Evolutionary conservation across 2,113 vertebrate genomes (phyloP).

Genomic region (Fulmarus glacialis): DNA sequence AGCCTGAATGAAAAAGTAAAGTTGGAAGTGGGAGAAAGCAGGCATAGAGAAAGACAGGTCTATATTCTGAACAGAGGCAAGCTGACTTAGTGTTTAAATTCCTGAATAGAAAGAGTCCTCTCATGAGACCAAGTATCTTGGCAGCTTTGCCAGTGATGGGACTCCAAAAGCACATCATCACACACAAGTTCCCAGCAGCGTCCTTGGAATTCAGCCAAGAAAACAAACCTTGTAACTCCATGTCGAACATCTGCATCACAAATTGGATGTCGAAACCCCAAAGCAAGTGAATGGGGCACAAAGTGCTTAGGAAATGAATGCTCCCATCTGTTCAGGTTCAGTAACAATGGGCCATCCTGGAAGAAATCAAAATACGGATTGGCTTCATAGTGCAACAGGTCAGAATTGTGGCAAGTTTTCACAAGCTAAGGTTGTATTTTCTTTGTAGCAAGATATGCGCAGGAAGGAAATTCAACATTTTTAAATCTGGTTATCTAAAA

Average conservation of each 20-base stretch:
- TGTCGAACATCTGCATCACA: background rate
- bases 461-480: conserved; percentile 57
- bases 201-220: background rate
- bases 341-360: background rate
- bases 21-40: background rate
- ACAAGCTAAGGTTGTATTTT: background rate
- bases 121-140: background rate
- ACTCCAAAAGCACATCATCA: background rate
- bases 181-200: background rate
- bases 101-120: background rate
- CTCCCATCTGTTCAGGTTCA: background rate
- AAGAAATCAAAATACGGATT: background rate
- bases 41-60: background rate
- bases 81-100: background rate
- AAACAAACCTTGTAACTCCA: background rate
- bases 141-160: background rate
- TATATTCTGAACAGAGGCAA: background rate
- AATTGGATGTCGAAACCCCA: background rate
- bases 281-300: background rate
- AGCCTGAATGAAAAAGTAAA: background rate
- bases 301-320: background rate
- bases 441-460: background rate
- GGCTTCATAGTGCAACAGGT: background rate
- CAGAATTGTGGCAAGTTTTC: background rate
- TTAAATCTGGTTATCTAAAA: conserved; percentile 44